A percentile compares a stretch with the other conserved stretches of the same genome.
Evolutionary conservation across 2,113 vertebrate genomes (phyloP).

Genomic region (Chaetorhynchus papuensis): DNA sequence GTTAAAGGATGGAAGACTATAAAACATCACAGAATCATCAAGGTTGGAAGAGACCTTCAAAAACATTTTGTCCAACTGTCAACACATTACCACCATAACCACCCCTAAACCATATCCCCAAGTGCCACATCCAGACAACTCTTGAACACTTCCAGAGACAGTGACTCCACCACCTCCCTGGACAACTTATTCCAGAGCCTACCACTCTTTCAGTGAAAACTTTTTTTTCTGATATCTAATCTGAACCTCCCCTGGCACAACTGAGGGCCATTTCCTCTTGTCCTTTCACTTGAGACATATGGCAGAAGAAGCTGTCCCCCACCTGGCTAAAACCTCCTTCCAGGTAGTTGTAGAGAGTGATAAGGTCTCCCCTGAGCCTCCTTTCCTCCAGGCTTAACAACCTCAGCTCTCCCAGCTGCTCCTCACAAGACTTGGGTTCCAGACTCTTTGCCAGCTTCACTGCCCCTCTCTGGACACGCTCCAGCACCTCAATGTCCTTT

Average conservation of each 20-base stretch:
- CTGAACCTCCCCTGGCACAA: background rate
- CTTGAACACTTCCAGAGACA: background rate
- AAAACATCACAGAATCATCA: background rate
- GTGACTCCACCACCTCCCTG: background rate
- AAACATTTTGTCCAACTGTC: background rate
- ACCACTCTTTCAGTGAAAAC: background rate
- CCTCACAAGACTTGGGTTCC: background rate
- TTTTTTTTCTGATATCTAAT: background rate
- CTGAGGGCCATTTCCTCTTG: background rate
- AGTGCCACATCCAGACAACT: background rate
- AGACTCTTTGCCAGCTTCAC: accelerated
- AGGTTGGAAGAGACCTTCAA: background rate
- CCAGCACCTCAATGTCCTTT: background rate
- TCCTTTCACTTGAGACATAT: background rate
- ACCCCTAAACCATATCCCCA: background rate
- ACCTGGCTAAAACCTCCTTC: background rate
- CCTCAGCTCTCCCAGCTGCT: background rate
- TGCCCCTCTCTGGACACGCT: background rate
- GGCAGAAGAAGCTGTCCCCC: background rate
- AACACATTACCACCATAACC: background rate
- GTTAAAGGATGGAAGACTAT: background rate
- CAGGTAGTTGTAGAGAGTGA: background rate
- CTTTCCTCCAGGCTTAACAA: background rate
- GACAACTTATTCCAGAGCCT: background rate
- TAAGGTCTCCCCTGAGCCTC: background rate